phyloP scores from a whole-genome alignment of 2,113 vertebrate species.

The Anthoscopus minutus region DNA sequence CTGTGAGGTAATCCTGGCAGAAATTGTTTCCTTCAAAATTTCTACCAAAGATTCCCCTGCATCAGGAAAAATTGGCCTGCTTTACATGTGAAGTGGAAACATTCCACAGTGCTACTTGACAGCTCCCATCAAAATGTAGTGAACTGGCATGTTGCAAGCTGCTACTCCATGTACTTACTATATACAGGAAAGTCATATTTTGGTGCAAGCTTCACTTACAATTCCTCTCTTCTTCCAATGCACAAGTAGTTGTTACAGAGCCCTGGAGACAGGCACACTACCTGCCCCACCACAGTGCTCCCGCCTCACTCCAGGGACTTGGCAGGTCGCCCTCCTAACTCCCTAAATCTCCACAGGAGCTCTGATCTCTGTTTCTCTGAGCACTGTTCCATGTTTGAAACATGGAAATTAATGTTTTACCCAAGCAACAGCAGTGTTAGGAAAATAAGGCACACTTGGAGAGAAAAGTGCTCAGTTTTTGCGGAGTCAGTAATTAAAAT shows the following conservation, averaged over 20 bases:
- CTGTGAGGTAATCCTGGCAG: neutral
- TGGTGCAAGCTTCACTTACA: accelerated
- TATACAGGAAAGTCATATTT: neutral
- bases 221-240: neutral
- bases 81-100: neutral
- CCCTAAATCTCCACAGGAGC: neutral
- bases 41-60: neutral
- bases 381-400: neutral
- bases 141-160: neutral
- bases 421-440: neutral
- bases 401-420: neutral
- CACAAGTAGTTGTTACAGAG: neutral
- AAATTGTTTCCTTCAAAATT: neutral
- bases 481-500: neutral
- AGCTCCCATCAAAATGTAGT: neutral
- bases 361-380: neutral
- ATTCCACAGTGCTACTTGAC: neutral
- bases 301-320: neutral
- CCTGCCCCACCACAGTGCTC: neutral
- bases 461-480: neutral
- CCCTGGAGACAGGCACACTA: accelerated
- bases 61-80: neutral
- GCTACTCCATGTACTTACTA: neutral
- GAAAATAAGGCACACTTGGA: neutral
- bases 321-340: accelerated